Evolutionary conservation across 1,140 invertebrate species (phyloP).

Genomic region (Capitella teleta): DNA sequence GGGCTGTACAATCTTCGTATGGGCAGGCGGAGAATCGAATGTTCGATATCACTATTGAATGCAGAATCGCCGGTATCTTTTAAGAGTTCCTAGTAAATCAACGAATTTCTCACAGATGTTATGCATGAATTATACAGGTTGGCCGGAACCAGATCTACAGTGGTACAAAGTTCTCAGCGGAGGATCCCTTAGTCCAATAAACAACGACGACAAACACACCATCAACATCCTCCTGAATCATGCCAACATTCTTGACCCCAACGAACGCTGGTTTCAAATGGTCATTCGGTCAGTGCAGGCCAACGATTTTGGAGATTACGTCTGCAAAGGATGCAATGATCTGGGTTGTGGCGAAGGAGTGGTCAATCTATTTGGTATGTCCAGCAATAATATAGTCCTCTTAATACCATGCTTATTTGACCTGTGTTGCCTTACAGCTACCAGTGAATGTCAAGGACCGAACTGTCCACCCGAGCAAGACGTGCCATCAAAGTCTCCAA

Average conservation of each 20-base stretch:
- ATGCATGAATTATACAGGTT: conserved; percentile 16
- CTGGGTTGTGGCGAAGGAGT: conserved; percentile 14
- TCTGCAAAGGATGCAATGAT: conserved; percentile 22
- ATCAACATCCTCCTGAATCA: conserved; percentile 25
- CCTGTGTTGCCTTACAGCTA: conserved; percentile 7
- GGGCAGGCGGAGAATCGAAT: conserved; percentile 34
- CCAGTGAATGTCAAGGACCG: conserved; percentile 12
- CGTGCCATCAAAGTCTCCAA: too few relatives aligned
- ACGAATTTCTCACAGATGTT: not conserved
- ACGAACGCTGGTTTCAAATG: conserved; percentile 26
- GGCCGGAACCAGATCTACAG: conserved; percentile 21
- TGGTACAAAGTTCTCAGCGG: conserved; percentile 18
- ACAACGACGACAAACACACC: conserved; percentile 24
- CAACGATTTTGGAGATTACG: conserved; percentile 27
- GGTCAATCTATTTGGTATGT: conserved; percentile 27
- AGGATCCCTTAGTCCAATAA: conserved; percentile 6
- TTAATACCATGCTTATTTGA: not conserved
- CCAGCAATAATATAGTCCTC: not conserved
- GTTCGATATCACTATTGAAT: conserved; percentile 32
- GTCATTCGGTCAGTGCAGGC: conserved; percentile 24
- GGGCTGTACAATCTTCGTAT: conserved; percentile 28
- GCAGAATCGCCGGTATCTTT: conserved; percentile 24
- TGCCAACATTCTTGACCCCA: conserved; percentile 17
- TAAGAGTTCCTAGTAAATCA: not conserved
- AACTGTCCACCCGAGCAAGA: conserved; percentile 12